Evolutionary conservation across 2,888 invertebrate species (phyloP).

Genomic region (Andrena minutula): DNA sequence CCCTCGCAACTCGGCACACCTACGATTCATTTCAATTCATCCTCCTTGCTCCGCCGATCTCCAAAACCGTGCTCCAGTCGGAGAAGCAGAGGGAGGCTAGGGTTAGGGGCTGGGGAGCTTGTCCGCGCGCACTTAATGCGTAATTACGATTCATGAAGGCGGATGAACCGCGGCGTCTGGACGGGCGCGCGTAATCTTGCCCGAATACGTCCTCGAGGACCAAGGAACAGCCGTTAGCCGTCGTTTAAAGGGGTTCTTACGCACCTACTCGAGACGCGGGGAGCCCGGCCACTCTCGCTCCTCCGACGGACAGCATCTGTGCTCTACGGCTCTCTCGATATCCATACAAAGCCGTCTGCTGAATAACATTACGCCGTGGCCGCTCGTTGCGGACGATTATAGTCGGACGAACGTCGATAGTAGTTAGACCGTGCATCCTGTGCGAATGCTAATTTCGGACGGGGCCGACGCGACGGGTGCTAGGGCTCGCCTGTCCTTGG

Average conservation of each 20-base stretch:
- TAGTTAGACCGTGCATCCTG: constrained; percentile 85
- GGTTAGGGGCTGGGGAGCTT: constrained; percentile 35
- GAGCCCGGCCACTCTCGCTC: constrained; percentile 56
- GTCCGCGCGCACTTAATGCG: constrained; percentile 71
- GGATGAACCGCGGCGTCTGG: constrained; percentile 57
- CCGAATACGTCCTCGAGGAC: constrained; percentile 61
- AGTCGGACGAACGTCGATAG: constrained; percentile 85
- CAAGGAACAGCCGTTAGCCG: constrained; percentile 71
- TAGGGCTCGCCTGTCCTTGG: constrained; percentile 23
- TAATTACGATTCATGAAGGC: constrained; percentile 80
- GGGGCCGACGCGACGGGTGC: constrained; percentile 8
- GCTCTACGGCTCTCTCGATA: constrained; percentile 81
- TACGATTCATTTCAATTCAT: not conserved
- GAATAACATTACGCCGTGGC: constrained; percentile 85
- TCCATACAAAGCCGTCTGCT: constrained; percentile 84
- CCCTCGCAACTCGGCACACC: not conserved
- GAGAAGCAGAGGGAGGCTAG: not conserved
- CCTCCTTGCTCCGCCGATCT: not conserved
- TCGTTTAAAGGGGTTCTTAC: constrained; percentile 78
- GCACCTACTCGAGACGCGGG: constrained; percentile 77
- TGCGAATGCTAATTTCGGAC: constrained; percentile 83
- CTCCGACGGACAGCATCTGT: constrained; percentile 83
- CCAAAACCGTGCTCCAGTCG: not conserved
- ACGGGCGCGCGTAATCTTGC: constrained; percentile 60
- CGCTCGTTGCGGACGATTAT: constrained; percentile 83